Base-by-base conservation (phyloP, 2,888 invertebrate genomes). In the Palloptera scutellata region DNA sequence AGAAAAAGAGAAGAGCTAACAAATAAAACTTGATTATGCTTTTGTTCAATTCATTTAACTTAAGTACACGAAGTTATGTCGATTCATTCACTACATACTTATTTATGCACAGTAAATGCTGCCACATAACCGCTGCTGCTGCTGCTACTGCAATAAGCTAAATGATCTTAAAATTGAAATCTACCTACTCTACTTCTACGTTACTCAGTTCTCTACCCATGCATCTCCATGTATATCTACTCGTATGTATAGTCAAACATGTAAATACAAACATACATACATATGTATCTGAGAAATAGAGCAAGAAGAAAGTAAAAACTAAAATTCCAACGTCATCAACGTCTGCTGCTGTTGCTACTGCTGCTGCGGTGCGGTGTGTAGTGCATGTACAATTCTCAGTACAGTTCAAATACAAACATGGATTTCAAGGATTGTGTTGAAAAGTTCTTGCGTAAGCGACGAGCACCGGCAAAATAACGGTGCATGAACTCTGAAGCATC, bases 401-500 rank as follows among this genome's bases (percentile, higher is more conserved):
- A 76, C 77, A 79, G 79, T 79, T 78, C 77, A 80, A 78, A 76
- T 78, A 64, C 57, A 67, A 67, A 62, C 62, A 66, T 68, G 68
- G 69, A 68, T 62, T 66, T 70, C 62, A 64, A 69, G 64, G 67
- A 65, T 69, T 72, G 68, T 74, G 71, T 68, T 72, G 72, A 72
- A 30, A 72, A 70, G 70, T 69, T 68, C 70, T 65, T 66, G 62
- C 62, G 54, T 61, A 70, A 69, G 68, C 73, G 53, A 63, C 51
- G 30, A 13, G 13, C 48, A 54, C 48, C 20, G 65, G 60, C 51
- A 57, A 62, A 69, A 65, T 61, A 69, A 76, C 79, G 79, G 79
- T 78, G 78, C 79, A 80, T 80, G 80, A 80, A 80, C 81, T 79
- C 76, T 80, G 73, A 74, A 80, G 81, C 75, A 79, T 76, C 78